Percentiles rank a stretch among this genome's conserved stretches.
Conservation (phyloP, 1,140 invertebrate genomes). For the Thalassaphorura encarpata region DNA sequence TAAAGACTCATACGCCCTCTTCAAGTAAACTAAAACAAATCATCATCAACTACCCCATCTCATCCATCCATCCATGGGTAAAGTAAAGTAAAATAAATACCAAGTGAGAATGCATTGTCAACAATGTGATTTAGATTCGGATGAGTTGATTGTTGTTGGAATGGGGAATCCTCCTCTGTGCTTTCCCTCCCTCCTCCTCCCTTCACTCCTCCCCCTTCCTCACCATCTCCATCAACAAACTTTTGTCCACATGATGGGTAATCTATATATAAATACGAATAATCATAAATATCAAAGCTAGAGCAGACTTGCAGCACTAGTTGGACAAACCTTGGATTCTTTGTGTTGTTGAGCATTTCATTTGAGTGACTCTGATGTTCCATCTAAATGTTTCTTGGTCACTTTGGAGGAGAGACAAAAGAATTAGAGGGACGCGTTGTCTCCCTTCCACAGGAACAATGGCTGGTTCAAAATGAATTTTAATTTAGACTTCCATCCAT, state of each 20-base stretch:
- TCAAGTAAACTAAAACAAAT: conserved; percentile 24
- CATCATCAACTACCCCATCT: neutral
- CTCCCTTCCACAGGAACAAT: conserved; percentile 36
- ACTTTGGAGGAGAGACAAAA: conserved; percentile 38
- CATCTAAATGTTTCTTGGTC: conserved; percentile 35
- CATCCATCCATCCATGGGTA: neutral
- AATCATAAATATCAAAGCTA: too few species aligned
- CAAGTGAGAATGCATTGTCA: conserved; percentile 30
- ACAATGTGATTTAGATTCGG: conserved; percentile 1
- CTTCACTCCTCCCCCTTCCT: neutral
- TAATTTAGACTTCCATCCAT: neutral
- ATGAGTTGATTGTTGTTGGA: neutral
- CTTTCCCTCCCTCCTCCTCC: neutral
- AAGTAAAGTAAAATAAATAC: conserved; percentile 5
- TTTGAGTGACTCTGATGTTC: conserved; percentile 37
- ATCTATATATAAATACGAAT: neutral
- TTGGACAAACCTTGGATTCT: neutral
- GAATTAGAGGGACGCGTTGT: conserved; percentile 36
- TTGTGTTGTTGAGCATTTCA: conserved; percentile 32
- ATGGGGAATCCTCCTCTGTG: neutral
- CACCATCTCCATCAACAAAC: neutral
- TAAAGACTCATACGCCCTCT: conserved; percentile 19
- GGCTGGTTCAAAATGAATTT: conserved; percentile 28
- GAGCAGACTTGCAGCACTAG: neutral
- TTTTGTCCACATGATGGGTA: conserved; percentile 17